phyloP scores from a whole-genome alignment of 2,113 vertebrate species.

The Alligator mississippiensis region DNA sequence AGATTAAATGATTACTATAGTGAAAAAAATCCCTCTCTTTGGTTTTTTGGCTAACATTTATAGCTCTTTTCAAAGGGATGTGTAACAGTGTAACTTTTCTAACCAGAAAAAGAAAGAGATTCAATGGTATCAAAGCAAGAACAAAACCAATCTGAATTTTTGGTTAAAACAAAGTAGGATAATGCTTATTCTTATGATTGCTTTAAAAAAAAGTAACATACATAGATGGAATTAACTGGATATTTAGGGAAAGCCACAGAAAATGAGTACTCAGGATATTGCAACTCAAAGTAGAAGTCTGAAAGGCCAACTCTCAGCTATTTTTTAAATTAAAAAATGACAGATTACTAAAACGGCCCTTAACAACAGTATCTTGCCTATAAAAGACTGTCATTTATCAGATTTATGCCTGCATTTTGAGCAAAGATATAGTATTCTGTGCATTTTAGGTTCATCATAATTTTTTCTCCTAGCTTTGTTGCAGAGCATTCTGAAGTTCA shows the following conservation, averaged over 20 bases:
- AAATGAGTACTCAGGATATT: background rate
- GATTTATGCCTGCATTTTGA: background rate
- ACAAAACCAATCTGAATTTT: conserved; percentile 21
- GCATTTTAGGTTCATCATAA: background rate
- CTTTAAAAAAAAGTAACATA: conserved; percentile 19
- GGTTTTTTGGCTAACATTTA: background rate
- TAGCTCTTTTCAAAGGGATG: conserved; percentile 1
- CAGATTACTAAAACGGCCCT: background rate
- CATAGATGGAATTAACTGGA: background rate
- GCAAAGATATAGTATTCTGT: background rate
- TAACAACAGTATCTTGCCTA: background rate
- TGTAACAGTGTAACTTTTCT: background rate
- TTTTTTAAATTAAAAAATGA: background rate
- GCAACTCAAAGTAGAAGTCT: background rate
- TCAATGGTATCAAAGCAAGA: background rate
- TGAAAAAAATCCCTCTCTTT: background rate
- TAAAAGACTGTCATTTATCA: background rate
- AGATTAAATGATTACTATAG: background rate
- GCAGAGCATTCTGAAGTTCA: background rate
- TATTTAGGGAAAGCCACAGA: background rate
- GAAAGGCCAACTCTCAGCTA: background rate
- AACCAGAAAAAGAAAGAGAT: background rate
- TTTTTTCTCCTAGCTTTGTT: background rate
- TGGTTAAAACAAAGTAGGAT: background rate
- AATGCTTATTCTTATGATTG: background rate